A percentile compares a stretch with the other conserved stretches of the same genome.
phyloP scores from a whole-genome alignment of 2,797 vertebrate species.

The Diplodus sargus region DNA sequence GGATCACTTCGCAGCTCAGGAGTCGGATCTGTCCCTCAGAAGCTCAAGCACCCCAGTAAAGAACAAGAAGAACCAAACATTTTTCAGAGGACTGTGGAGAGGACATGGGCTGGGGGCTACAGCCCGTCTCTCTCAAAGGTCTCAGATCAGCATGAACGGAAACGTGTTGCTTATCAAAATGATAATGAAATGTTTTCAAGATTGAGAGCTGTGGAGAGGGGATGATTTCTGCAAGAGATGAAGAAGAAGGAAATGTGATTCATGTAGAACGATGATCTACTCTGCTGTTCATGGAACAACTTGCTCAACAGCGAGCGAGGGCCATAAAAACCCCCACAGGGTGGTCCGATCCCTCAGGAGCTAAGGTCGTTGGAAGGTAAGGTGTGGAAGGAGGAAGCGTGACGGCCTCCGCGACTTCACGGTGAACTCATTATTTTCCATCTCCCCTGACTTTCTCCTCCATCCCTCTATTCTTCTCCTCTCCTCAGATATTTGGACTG shows the following conservation, averaged over 20 bases:
- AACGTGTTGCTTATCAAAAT: no score
- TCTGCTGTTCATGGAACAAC: neutral
- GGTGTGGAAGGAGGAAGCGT: neutral
- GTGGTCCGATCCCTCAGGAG: neutral
- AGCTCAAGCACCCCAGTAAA: no score
- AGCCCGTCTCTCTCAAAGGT: neutral
- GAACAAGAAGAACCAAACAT: no score
- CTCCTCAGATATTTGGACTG: conserved; percentile 62
- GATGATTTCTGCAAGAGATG: neutral
- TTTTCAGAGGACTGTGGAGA: no score
- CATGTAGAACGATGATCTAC: no score
- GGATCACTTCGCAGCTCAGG: no score
- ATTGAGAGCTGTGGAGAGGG: no score
- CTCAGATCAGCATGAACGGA: neutral
- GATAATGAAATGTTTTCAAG: no score
- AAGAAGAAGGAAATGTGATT: neutral
- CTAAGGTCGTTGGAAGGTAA: neutral
- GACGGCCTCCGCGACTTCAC: neutral
- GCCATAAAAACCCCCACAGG: neutral
- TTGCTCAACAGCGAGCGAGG: neutral
- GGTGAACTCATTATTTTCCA: conserved; percentile 14
- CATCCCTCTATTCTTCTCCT: conserved; percentile 25
- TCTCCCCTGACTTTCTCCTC: neutral
- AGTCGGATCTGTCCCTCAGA: no score
- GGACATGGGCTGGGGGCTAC: neutral